A percentile compares a stretch with the other conserved stretches of the same genome.
These are phyloP conservation scores for Emydocephalus ijimae DNA, from an alignment of 2,113 vertebrate species.

Conservation along the genomic window DNA sequence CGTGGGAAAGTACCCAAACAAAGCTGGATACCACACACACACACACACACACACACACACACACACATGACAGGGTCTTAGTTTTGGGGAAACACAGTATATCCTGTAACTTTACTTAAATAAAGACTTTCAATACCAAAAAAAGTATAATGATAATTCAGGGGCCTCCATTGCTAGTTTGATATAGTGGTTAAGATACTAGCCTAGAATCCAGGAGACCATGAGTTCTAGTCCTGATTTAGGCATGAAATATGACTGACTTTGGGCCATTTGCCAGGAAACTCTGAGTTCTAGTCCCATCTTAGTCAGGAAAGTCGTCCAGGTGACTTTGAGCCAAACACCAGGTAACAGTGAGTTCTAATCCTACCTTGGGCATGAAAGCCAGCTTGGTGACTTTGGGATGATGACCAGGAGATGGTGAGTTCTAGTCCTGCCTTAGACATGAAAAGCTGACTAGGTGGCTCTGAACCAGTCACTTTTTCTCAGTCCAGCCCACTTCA, in stretches of 20 bases:
- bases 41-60: too few relatives aligned
- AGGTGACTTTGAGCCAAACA: neutral
- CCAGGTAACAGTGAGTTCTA: neutral
- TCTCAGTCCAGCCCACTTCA: neutral
- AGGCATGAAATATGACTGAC: neutral
- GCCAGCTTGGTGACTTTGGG: neutral
- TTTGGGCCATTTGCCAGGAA: neutral
- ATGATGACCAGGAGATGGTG: neutral
- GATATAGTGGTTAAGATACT: neutral
- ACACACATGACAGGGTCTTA: too few relatives aligned
- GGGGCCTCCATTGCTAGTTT: neutral
- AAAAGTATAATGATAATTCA: neutral
- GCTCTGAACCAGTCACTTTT: neutral
- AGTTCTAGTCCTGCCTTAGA: neutral
- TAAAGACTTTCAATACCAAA: neutral
- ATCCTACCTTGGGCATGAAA: neutral
- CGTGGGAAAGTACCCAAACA: too few relatives aligned
- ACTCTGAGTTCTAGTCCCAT: neutral
- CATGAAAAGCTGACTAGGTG: neutral
- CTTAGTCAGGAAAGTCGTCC: neutral
- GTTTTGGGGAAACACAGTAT: neutral
- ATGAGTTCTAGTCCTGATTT: neutral
- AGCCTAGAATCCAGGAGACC: neutral
- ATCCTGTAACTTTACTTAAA: neutral
- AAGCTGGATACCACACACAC: too few relatives aligned